Conservation (phyloP, 2,888 invertebrate genomes). For the Pristionchus entomophagus region DNA sequence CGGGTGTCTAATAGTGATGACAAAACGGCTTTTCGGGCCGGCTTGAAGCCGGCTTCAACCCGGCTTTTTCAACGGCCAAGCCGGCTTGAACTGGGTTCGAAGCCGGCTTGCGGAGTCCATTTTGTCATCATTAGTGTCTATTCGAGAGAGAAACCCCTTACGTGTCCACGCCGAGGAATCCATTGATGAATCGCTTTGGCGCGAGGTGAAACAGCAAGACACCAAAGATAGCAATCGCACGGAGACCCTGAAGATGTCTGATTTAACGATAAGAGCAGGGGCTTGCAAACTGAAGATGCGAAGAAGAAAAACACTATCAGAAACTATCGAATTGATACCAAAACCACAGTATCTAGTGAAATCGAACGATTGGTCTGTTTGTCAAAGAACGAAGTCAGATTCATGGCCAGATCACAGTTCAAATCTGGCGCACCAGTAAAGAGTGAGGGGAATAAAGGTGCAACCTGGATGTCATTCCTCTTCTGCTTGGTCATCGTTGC, state of each 20-base stretch:
- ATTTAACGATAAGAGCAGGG: no score
- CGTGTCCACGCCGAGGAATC: slow-evolving; percentile 54
- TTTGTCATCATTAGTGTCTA: neutral
- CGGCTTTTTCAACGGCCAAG: no score
- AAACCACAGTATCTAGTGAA: no score
- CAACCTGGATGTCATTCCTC: neutral
- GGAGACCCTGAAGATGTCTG: slow-evolving; percentile 53
- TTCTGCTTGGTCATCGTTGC: no score
- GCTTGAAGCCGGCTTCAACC: no score
- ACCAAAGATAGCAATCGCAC: slow-evolving; percentile 51
- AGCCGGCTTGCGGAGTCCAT: neutral
- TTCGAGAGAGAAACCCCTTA: slow-evolving; percentile 1
- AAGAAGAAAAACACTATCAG: neutral
- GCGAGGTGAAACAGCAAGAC: slow-evolving; percentile 51
- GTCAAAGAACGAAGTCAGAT: no score
- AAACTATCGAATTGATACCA: no score
- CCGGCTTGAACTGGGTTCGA: neutral
- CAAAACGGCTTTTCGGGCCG: no score
- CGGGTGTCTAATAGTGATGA: neutral
- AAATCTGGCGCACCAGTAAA: no score
- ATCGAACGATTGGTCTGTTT: neutral
- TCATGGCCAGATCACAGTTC: neutral
- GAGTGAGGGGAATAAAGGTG: neutral
- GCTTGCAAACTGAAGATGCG: no score
- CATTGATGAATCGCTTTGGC: slow-evolving; percentile 52